Conservation (phyloP, 1,140 invertebrate species). For the Lutraria rhynchaena region DNA sequence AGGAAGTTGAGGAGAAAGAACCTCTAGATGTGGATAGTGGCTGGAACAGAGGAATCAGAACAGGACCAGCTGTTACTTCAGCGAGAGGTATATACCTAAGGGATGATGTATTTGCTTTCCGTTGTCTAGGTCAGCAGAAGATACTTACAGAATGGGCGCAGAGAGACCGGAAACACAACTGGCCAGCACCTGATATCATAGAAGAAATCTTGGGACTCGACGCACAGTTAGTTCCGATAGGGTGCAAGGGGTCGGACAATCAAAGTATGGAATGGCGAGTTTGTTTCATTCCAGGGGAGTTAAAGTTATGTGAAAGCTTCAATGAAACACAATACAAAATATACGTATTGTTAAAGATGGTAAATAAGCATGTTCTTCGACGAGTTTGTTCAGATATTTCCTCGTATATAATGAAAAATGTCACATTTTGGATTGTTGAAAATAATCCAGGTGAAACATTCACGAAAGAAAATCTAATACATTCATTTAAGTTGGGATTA, state of each 20-base stretch:
- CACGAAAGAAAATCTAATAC: neutral
- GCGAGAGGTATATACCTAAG: neutral
- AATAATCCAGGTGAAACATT: neutral
- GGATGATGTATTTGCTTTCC: conserved; percentile 33
- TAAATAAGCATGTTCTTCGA: conserved; percentile 14
- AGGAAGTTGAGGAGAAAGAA: neutral
- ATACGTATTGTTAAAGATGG: conserved; percentile 34
- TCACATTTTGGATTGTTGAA: conserved; percentile 39
- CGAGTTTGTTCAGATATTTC: conserved; percentile 17
- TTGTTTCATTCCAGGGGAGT: conserved; percentile 27
- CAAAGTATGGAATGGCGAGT: conserved; percentile 37
- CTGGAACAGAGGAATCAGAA: neutral
- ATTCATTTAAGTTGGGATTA: no score
- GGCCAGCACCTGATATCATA: conserved; percentile 2
- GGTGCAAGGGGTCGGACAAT: neutral
- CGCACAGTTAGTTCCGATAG: conserved; percentile 11
- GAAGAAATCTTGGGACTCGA: neutral
- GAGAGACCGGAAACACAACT: neutral
- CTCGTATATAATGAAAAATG: conserved; percentile 44
- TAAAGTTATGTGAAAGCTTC: conserved; percentile 12
- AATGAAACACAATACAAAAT: conserved; percentile 29
- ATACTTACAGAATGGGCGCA: conserved; percentile 5
- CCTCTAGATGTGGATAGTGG: neutral
- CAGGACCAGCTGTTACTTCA: neutral
- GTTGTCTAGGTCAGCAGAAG: neutral